Conservation (phyloP, 2,888 invertebrate species). For the Mesorhabditis sp. region DNA sequence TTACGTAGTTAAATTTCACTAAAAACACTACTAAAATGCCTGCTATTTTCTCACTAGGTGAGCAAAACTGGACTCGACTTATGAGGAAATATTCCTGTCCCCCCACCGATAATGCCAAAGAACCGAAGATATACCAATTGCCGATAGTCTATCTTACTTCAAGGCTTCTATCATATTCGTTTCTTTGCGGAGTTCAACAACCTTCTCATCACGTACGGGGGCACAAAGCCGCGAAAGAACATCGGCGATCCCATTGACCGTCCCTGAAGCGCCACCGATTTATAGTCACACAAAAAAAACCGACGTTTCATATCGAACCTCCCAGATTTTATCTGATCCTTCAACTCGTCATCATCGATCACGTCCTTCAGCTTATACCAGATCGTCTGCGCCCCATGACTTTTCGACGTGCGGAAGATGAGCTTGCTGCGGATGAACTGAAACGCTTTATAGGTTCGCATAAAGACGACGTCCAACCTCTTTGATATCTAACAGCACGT, state of each 20-base stretch:
- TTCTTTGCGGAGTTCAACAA: neutral
- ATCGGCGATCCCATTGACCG: too few species aligned
- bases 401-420: neutral
- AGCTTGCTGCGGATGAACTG: neutral
- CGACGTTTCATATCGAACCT: neutral
- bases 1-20: too few species aligned
- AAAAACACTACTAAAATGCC: too few species aligned
- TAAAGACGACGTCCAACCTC: conserved; percentile 1
- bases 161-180: neutral
- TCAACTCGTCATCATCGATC: neutral
- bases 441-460: neutral
- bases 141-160: neutral
- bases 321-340: neutral
- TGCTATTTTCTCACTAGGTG: too few species aligned
- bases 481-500: neutral
- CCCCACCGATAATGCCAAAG: neutral
- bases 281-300: neutral
- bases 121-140: too few species aligned
- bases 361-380: neutral
- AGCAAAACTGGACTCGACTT: too few species aligned
- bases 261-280: too few species aligned
- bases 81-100: neutral
- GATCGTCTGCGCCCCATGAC: conserved; percentile 1
- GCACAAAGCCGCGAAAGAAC: neutral
- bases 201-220: neutral